Evolutionary conservation across 2,113 vertebrate species (phyloP), one percentile per base, ranked within the genome.

Genomic region (Clarias batrachus): DNA sequence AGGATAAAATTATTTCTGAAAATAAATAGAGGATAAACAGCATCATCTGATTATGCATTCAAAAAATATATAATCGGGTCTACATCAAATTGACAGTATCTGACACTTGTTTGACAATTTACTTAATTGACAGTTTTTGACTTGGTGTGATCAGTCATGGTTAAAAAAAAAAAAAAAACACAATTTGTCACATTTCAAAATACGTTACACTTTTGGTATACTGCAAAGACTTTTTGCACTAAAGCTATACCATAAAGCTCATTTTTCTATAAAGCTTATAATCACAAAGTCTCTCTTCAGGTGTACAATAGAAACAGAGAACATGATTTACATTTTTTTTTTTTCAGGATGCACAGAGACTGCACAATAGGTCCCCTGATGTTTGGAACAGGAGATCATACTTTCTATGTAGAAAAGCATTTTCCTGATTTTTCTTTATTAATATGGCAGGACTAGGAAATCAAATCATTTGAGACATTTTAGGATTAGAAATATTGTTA

Each of bases 381-480:
- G 33, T 60, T 80, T 23, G 1, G 6, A 59, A 80, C 17, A 60
- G 30, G 57, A 79, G 56, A 62, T 60, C 57, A 60, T 21, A 25
- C 30, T 37, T 80, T 23, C 30, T 60, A 13, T 23, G 77, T 60
- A 30, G 16, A 80, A 62, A 33, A 12, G 3, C 8, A 21, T 5
- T 60, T 60, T 81, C 14, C 17, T 57, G 11, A 4, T 60, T 16
- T 80, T 59, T 33, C 17, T 21, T 33, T 27, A 80, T 80, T 80
- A 60, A 80, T 23, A 80, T 33, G 56, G 27, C 3, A 21, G 19
- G 59, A 60, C 59, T 4, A 79, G 17, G 54, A 57, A 5, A 59
- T 14, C 56, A 59, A 79, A 83, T 71, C 82, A 56, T 83, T 9
- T 71, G 65, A 83, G 65, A 57, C n/a, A 8, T 66, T 66, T 82